A percentile compares a stretch with the other conserved stretches of the same genome.
Evolutionary conservation across 2,797 vertebrate genomes (phyloP).

Genomic region (Dendrocincla fuliginosa): DNA sequence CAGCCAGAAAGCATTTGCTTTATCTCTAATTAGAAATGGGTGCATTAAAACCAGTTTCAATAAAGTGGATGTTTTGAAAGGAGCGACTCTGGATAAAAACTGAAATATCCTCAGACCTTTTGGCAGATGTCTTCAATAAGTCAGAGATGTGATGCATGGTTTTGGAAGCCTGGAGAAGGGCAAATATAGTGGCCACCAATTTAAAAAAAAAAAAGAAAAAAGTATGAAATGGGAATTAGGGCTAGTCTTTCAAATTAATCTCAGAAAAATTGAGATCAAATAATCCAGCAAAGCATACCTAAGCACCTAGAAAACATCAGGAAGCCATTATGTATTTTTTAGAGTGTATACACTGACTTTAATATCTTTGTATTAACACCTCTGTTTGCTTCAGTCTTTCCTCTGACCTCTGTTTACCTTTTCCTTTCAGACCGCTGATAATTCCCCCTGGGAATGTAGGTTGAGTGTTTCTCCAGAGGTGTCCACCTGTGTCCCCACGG

Average conservation of each 20-base stretch:
- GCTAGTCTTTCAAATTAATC: background rate
- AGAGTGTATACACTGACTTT: background rate
- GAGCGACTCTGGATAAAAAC: background rate
- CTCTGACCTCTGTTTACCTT: background rate
- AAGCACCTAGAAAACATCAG: background rate
- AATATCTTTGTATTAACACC: background rate
- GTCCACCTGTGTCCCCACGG: too few relatives aligned
- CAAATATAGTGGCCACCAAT: background rate
- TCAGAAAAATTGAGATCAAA: background rate
- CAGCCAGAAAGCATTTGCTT: background rate
- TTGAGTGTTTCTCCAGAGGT: background rate
- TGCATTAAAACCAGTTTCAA: background rate
- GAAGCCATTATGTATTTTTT: fast-evolving
- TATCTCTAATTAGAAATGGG: background rate
- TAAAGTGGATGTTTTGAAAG: background rate
- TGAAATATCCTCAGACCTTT: background rate
- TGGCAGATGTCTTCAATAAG: background rate
- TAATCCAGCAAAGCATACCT: background rate
- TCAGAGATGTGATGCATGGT: background rate
- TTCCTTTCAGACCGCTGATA: fast-evolving
- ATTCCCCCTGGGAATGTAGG: background rate
- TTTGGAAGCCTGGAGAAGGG: background rate
- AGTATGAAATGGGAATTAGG: background rate
- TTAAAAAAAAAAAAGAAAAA: background rate
- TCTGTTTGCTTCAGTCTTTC: background rate